Evolutionary conservation across 2,797 vertebrate genomes (phyloP).

Genomic region (Melanotaenia boesemani): DNA sequence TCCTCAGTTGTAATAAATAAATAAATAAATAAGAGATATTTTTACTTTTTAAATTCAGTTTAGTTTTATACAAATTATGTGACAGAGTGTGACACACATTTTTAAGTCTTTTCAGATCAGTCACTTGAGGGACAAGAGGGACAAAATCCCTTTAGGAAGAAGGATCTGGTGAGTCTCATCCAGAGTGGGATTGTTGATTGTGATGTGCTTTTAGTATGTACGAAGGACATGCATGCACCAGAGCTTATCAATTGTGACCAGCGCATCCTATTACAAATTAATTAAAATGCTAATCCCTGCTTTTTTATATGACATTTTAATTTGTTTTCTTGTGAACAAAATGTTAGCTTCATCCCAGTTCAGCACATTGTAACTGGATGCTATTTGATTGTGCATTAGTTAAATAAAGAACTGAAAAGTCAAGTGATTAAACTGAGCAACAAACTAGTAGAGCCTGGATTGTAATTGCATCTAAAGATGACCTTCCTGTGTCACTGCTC

Average conservation of each 20-base stretch:
- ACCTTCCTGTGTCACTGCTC: slow-evolving; percentile 58
- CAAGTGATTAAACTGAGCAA: slow-evolving; percentile 56
- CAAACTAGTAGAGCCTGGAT: slow-evolving; percentile 37
- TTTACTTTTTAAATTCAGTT: too few relatives aligned
- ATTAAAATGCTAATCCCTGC: slow-evolving; percentile 59
- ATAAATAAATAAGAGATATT: too few relatives aligned
- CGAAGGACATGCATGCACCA: not conserved
- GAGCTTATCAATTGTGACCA: not conserved
- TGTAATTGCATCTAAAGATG: slow-evolving; percentile 51
- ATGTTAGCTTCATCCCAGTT: slow-evolving; percentile 33
- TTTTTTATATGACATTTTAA: slow-evolving; percentile 47
- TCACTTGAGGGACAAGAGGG: not conserved
- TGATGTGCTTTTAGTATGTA: not conserved
- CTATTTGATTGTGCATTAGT: slow-evolving; percentile 49
- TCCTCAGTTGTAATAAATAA: too few relatives aligned
- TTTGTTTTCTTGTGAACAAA: slow-evolving; percentile 22
- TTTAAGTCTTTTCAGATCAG: not conserved
- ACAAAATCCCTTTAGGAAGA: not conserved
- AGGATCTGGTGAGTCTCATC: not conserved
- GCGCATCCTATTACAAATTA: slow-evolving; percentile 33
- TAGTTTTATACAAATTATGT: too few relatives aligned
- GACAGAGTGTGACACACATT: not conserved
- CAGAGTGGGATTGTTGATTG: not conserved
- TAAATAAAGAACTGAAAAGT: slow-evolving; percentile 60
- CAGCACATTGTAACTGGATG: slow-evolving; percentile 27